Percentiles rank a stretch among this genome's conserved stretches.
Evolutionary conservation across 2,888 invertebrate genomes (phyloP).

Genomic region (Chouioia cunea): DNA sequence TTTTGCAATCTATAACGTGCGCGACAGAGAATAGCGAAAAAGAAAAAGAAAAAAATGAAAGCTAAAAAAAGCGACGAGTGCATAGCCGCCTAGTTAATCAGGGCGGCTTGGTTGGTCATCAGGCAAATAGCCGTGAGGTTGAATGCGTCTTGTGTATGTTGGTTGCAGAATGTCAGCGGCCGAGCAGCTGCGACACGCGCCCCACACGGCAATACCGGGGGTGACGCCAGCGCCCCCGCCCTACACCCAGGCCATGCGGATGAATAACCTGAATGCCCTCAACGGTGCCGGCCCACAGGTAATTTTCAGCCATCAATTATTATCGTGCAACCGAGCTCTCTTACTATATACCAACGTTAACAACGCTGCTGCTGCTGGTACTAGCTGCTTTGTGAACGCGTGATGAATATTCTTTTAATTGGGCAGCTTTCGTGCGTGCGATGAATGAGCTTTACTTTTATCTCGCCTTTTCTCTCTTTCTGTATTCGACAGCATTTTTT

Average conservation of each 20-base stretch:
- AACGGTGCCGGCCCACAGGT: conserved; percentile 73
- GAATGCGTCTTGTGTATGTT: conserved; percentile 4
- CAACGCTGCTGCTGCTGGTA: neutral
- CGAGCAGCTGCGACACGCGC: conserved; percentile 73
- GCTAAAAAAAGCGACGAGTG: no score
- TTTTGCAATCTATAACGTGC: neutral
- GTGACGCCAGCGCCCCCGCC: conserved; percentile 87
- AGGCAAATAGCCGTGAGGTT: conserved; percentile 10
- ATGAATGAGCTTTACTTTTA: conserved; percentile 11
- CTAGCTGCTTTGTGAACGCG: neutral
- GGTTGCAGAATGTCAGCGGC: conserved; percentile 73
- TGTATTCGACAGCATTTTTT: no score
- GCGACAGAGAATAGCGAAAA: neutral
- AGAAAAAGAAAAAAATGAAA: neutral
- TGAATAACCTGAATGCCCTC: conserved; percentile 69
- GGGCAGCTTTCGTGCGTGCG: conserved; percentile 1
- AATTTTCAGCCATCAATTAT: conserved; percentile 49
- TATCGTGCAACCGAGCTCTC: conserved; percentile 7
- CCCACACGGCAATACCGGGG: conserved; percentile 75
- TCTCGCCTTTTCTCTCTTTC: neutral
- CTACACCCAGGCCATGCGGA: conserved; percentile 72
- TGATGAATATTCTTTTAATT: conserved; percentile 40
- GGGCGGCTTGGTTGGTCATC: neutral
- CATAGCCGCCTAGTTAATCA: neutral
- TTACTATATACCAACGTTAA: neutral